phyloP scores from a whole-genome alignment of 2,113 vertebrate genomes.

The Narcine bancroftii region DNA sequence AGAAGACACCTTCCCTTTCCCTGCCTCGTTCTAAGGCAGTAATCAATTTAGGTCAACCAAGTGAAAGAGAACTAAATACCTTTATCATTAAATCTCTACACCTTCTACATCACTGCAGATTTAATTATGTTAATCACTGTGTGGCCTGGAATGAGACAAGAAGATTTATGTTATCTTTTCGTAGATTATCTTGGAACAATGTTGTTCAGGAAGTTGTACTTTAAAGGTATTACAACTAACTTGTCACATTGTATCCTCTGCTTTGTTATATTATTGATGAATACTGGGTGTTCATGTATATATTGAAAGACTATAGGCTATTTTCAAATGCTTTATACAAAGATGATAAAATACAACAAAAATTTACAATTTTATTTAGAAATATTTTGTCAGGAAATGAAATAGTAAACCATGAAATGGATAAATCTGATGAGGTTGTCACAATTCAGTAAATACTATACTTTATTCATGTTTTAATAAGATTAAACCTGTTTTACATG shows the following conservation, averaged over 20 bases:
- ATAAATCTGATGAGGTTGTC: background rate
- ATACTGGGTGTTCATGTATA: background rate
- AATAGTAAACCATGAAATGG: background rate
- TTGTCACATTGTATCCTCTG: constrained; percentile 18
- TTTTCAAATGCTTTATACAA: background rate
- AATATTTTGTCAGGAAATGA: background rate
- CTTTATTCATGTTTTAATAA: background rate
- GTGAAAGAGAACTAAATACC: constrained; percentile 1
- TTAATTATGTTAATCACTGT: constrained; percentile 15
- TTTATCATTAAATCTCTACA: background rate
- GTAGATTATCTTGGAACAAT: constrained; percentile 6
- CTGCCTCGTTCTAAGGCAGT: background rate
- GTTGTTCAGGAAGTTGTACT: constrained; percentile 16
- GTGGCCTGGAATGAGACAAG: background rate
- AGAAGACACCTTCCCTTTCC: background rate
- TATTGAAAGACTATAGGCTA: background rate
- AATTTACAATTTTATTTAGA: background rate
- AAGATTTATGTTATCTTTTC: constrained; percentile 14
- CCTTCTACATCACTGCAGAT: background rate
- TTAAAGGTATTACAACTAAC: background rate
- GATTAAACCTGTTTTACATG: background rate
- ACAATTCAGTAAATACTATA: background rate
- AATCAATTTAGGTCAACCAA: background rate
- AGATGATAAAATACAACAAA: background rate
- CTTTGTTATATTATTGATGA: background rate